Evolutionary conservation across 2,888 invertebrate genomes (phyloP).

Genomic region (Rugalucina vietnamica): DNA sequence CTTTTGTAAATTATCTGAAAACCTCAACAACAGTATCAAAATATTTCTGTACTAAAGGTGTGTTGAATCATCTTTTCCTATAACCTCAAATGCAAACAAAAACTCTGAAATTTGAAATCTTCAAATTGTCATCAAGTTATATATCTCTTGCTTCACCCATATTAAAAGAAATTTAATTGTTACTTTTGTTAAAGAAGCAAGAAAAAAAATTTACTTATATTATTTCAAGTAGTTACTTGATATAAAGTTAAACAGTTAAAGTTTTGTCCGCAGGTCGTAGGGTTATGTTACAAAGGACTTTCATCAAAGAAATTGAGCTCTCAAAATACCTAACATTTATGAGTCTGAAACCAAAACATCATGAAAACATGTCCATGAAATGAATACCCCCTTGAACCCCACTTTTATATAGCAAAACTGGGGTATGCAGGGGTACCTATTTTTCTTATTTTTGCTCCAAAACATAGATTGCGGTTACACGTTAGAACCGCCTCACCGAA

Average conservation of each 20-base stretch:
- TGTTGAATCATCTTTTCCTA: neutral
- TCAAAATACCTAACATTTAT: no score
- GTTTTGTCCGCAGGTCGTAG: neutral
- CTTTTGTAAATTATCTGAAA: no score
- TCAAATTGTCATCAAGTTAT: neutral
- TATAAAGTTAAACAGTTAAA: neutral
- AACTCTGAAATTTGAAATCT: neutral
- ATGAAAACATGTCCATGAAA: no score
- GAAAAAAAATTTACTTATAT: neutral
- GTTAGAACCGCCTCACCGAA: no score
- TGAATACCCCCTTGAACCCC: no score
- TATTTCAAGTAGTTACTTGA: neutral
- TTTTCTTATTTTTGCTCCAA: no score
- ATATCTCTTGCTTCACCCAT: neutral
- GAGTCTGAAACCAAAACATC: no score
- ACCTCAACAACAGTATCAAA: no score
- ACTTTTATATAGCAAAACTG: no score
- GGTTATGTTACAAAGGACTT: neutral
- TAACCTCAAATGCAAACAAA: neutral
- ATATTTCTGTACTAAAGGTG: neutral
- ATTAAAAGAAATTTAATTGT: neutral
- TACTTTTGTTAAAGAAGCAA: neutral
- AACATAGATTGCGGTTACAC: no score
- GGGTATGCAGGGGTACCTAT: no score
- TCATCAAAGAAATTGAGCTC: no score